Base-by-base conservation (phyloP, 2,113 vertebrate species). In the Lepidothrix coronata region DNA sequence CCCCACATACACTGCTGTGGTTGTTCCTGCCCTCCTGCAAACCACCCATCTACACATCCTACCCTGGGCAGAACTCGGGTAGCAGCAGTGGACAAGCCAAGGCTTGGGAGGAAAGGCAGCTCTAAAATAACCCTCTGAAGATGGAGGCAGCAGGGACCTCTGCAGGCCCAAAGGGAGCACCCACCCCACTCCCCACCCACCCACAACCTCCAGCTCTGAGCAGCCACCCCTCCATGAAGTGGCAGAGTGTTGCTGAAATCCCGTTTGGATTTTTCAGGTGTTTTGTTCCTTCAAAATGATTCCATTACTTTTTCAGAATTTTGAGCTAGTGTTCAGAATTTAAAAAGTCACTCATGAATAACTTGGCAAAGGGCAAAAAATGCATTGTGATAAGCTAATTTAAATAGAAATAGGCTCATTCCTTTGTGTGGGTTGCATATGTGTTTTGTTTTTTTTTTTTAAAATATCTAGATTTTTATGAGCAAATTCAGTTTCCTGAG, bases 311-410 rank as follows among this genome's bases (percentile, higher is more conserved):
- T 96, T 86, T 84, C 0, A 0, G 83, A 81, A 65, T 78, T 88
- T 94, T 92, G 75, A 89, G 48, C 39, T 92, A 52, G 24, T 7
- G 8, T 94, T 91, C 44, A 33, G 83, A 94, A 94, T 84, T 96
- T 65, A 81, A 88, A 75, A 86, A 92, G 52, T 91, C 55, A 24
- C 30, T 96, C 59, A 84, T 84, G 44, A 93, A 91, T 95, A 92
- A 74, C 55, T 86, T 90, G 72, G 44, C 48, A 93, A 95, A 96
- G 90, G 88, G 83, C 82, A 96, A 84, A 93, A 94, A 90, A 71
- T 94, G 95, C 90, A 94, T 94, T 78, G 30, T 78, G 88, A 95
- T 81, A 93, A 93, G 75, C 48, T 93, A 73, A 96, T 96, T 96
- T 96, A 86, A 96, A 96, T 96, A 92, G 93, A 96, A 95, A 94